Evolutionary conservation across 2,113 vertebrate genomes (phyloP), one percentile per base, ranked within the genome.

Genomic region (Aldabrachelys gigantea): DNA sequence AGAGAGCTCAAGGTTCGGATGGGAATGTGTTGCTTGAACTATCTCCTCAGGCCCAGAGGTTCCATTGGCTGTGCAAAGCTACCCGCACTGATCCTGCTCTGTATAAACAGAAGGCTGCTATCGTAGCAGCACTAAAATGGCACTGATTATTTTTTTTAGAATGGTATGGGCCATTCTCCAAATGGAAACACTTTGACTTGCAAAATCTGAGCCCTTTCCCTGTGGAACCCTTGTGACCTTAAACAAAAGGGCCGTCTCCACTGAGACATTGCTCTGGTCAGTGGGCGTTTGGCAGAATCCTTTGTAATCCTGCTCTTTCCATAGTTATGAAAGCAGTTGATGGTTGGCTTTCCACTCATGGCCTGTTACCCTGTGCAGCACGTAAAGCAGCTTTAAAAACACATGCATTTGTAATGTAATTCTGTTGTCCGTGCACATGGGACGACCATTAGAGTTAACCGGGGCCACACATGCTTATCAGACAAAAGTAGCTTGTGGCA

Each of bases 401-500:
- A 72, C 19, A 21, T 2, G 35, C 29, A 65, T 16, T 65, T 72
- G 35, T 8, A 38, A 72, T 72, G n/a, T 21, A 38, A 72, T 38
- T 21, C 35, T 21, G 35, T 38, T 72, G 35, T 38, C 35, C 2
- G 19, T 19, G 89, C 85, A 84, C 76, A 17, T 0, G 1, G 69
- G 57, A 82, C 56, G 91, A 50, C 87, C 10, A 0, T 12, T 2
- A 17, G 80, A 22, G 82, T 35, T 83, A 83, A 83, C 53, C 53
- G 69, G 62, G 38, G 35, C 87, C 65, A 69, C 24, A 1, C 1
- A 6, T 0, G 0, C 27, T 79, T 4, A 27, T 38, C 72, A 54
- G 53, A 24, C 35, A 11, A 27, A n/a, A 29, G 80, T 72, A 87
- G 69, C 76, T 85, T 94, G 92, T 54, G 88, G 85, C 83, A 91